A percentile compares a stretch with the other conserved stretches of the same genome.
phyloP scores from a whole-genome alignment of 1,140 invertebrate species.

The Tetranychus cinnabarinus region DNA sequence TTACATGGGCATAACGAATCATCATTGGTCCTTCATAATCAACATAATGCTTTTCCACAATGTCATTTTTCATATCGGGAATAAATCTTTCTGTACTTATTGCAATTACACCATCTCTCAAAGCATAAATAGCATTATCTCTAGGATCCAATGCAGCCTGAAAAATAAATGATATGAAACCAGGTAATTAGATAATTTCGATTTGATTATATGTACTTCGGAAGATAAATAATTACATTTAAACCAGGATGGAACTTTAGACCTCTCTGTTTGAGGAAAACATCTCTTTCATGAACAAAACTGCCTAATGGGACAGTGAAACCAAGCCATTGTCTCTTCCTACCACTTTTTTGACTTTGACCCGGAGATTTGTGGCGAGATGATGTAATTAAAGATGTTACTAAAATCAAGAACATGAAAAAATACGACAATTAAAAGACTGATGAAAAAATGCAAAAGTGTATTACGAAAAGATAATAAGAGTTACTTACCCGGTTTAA shows the following conservation, averaged over 20 bases:
- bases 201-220: background rate
- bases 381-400: too few species aligned
- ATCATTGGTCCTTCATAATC: background rate
- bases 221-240: background rate
- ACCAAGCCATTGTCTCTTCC: background rate
- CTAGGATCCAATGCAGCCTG: background rate
- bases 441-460: too few species aligned
- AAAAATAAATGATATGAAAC: background rate
- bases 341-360: background rate
- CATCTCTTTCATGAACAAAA: background rate
- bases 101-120: background rate
- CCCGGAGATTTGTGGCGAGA: background rate
- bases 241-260: background rate
- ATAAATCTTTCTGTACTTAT: constrained; percentile 1
- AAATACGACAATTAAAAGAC: too few species aligned
- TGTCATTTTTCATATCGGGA: background rate
- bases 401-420: too few species aligned
- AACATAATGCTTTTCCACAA: background rate
- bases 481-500: too few species aligned
- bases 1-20: background rate
- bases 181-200: background rate
- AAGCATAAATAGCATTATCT: background rate
- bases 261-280: background rate
- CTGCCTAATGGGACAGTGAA: background rate
- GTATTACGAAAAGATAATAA: too few species aligned